Base-by-base conservation (phyloP, 1,140 invertebrate genomes). In the Thrips palmi region DNA sequence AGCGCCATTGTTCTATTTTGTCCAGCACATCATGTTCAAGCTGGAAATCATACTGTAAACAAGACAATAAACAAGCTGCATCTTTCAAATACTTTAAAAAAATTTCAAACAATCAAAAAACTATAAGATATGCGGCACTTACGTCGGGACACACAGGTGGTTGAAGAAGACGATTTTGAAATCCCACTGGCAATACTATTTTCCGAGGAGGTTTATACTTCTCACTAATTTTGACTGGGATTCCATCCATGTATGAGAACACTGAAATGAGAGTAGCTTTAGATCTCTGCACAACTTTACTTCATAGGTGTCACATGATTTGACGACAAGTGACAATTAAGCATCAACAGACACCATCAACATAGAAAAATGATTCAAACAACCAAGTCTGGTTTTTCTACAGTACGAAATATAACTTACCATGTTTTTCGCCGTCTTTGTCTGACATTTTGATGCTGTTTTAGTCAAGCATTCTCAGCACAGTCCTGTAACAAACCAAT, bases 151-250 rank as follows among this genome's bases (percentile, higher is more conserved):
- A 29, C 18, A 10, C 39, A 41, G 10, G 12, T 31, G n/a, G 33
- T 47, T 47, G 4, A 47, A 21, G 29, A 36, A 28, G 21, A 15
- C 23, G 41, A 33, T 49, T 47, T 15, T 39, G 33, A 22, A 45
- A 31, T 21, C 65, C 67, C 41, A 71, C 68, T 29, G 77, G 71
- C 45, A 83, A 53, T 43, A 70, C 66, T 33, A 82, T 70, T 56
- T 67, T 67, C 39, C 70, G 68, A 12, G 80, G 80, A 39, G 77
- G 73, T 57, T 81, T 79, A 48, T 81, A 85, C 43, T 73, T 76
- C 58, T 85, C 79, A 31, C 77, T 74, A 54, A 88, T 85, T 65
- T 85, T 85, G 29, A 88, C 81, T 40, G 79, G 72, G 43, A 86
- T 70, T 44, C 73, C 77, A 57, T 85, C 81, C 70, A 83, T 75